A percentile compares a stretch with the other conserved stretches of the same genome.
phyloP scores from a whole-genome alignment of 1,140 invertebrate genomes.

The Brachionus sp. region DNA sequence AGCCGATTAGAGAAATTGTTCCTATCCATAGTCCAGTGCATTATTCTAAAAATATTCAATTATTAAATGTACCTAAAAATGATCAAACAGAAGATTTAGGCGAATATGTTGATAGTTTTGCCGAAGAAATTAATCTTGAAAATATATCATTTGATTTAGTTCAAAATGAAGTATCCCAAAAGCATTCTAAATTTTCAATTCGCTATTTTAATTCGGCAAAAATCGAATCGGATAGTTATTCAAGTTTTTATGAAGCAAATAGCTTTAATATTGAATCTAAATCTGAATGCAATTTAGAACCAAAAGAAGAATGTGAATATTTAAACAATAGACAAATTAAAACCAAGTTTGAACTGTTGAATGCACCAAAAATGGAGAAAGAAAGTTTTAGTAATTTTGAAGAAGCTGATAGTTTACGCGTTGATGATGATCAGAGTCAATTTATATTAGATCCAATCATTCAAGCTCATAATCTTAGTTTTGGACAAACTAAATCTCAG shows the following conservation, averaged over 20 bases:
- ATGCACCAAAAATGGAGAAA: not conserved
- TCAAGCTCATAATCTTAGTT: not conserved
- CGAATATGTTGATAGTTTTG: not conserved
- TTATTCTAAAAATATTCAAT: not conserved
- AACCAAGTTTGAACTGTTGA: not conserved
- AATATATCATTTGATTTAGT: not conserved
- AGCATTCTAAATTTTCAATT: not conserved
- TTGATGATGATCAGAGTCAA: not conserved
- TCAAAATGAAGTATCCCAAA: not conserved
- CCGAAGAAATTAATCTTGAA: not conserved
- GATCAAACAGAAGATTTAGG: not conserved
- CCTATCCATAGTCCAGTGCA: not conserved
- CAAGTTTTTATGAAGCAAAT: not conserved
- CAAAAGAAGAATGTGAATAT: not conserved
- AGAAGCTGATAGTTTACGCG: not conserved
- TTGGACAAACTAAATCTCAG: not conserved
- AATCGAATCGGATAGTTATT: not conserved
- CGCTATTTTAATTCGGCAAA: not conserved
- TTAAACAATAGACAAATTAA: not conserved
- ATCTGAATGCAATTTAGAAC: not conserved
- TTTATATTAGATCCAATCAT: not conserved
- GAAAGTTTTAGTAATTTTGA: slow-evolving; percentile 12
- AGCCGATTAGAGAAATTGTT: not conserved
- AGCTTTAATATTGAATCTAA: not conserved
- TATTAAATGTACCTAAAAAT: not conserved